A percentile compares a stretch with the other conserved stretches of the same genome.
Conservation (phyloP, 1,140 invertebrate genomes). For the Drosophila repletoides region DNA sequence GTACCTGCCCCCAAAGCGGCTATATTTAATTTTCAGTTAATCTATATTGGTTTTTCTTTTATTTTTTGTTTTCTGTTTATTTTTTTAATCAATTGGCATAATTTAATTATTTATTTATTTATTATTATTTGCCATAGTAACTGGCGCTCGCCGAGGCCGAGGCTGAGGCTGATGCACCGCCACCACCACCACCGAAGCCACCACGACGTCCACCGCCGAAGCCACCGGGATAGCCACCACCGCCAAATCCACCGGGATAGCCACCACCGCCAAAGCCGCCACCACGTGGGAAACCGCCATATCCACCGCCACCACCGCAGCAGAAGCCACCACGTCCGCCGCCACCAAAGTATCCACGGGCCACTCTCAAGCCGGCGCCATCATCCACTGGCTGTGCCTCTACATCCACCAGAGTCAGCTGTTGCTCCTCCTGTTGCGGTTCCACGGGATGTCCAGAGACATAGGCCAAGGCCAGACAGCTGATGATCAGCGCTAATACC, state of each 20-base stretch:
- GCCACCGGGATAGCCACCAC: slow-evolving; percentile 40
- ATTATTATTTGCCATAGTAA: slow-evolving; percentile 18
- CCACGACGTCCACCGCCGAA: slow-evolving; percentile 16
- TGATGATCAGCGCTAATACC: slow-evolving; percentile 22
- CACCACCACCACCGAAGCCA: slow-evolving; percentile 21
- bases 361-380: slow-evolving; percentile 18
- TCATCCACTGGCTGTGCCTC: slow-evolving; percentile 42
- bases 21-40: no score
- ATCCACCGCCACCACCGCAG: slow-evolving; percentile 27
- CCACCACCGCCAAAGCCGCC: slow-evolving; percentile 25
- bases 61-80: slow-evolving; percentile 9
- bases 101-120: slow-evolving; percentile 4
- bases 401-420: slow-evolving; percentile 43
- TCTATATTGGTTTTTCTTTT: neutral
- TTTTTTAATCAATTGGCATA: neutral
- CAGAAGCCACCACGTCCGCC: slow-evolving; percentile 31
- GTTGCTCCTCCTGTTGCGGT: slow-evolving; percentile 11
- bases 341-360: slow-evolving; percentile 45
- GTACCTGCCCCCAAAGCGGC: slow-evolving; percentile 21
- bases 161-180: slow-evolving; percentile 45
- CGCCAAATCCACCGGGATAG: slow-evolving; percentile 17
- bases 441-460: slow-evolving; percentile 38
- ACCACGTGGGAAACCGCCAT: slow-evolving; percentile 20
- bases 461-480: slow-evolving; percentile 15
- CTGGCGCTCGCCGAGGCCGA: slow-evolving; percentile 34